Evolutionary conservation across 1,140 invertebrate genomes (phyloP).

Genomic region (Drosophila orosa): DNA sequence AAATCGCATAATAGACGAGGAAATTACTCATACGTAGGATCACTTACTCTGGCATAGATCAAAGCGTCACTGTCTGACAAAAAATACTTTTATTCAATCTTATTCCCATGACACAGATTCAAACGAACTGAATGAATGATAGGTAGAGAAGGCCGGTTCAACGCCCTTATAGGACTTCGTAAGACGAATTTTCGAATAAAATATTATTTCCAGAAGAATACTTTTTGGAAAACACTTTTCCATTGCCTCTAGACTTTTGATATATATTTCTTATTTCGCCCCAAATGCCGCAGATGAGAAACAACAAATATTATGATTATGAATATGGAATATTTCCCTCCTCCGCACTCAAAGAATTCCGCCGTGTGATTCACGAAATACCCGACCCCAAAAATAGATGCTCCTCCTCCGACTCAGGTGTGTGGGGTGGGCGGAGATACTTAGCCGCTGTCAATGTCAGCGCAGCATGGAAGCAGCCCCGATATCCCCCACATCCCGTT

Average conservation of each 20-base stretch:
- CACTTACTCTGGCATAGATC: constrained; percentile 40
- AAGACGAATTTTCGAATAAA: neutral
- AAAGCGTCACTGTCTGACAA: constrained; percentile 23
- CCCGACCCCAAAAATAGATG: constrained; percentile 56
- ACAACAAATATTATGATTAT: constrained; percentile 24
- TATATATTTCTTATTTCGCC: constrained; percentile 7
- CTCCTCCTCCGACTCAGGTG: constrained; percentile 38
- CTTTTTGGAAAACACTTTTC: constrained; percentile 6
- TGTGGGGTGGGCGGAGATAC: constrained; percentile 41
- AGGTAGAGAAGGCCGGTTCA: constrained; percentile 33
- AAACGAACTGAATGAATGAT: constrained; percentile 12
- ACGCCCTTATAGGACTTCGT: constrained; percentile 6
- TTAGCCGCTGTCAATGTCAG: constrained; percentile 69
- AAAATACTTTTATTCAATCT: constrained; percentile 8
- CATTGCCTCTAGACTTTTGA: neutral
- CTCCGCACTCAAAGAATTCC: constrained; percentile 52
- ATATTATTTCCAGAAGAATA: constrained; percentile 11
- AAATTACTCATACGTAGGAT: constrained; percentile 36
- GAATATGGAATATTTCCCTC: constrained; percentile 33
- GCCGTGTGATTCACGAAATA: constrained; percentile 56
- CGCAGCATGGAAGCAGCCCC: constrained; percentile 58
- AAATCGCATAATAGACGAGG: constrained; percentile 14
- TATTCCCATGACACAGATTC: constrained; percentile 20
- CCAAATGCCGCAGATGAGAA: constrained; percentile 15
- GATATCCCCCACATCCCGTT: constrained; percentile 9